These are phyloP conservation scores for Gambusia holbrooki DNA, from an alignment of 2,113 vertebrate genomes.

Conservation along the genomic window DNA sequence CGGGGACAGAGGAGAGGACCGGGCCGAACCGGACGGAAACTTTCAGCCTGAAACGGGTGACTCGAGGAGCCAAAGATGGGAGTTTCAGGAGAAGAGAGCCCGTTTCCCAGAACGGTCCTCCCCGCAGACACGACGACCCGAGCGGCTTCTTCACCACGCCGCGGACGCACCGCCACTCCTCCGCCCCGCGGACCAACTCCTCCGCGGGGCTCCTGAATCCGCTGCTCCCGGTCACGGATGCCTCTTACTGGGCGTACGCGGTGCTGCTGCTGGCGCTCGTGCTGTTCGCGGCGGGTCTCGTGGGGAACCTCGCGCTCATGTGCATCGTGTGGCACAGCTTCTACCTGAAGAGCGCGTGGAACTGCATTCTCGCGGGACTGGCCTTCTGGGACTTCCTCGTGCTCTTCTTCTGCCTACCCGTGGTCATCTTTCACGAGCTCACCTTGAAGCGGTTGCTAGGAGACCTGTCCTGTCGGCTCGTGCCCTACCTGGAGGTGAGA, in stretches of 20 bases:
- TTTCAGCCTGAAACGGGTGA: constrained; percentile 30
- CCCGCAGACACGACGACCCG: constrained; percentile 65
- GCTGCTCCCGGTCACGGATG: constrained; percentile 85
- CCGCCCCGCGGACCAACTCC: constrained; percentile 38
- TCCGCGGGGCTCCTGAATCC: constrained; percentile 81
- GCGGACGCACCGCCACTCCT: constrained; percentile 30
- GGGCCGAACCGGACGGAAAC: background rate
- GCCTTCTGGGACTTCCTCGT: constrained; percentile 95
- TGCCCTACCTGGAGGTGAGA: constrained; percentile 96
- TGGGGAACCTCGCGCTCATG: constrained; percentile 93
- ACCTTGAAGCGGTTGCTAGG: constrained; percentile 89
- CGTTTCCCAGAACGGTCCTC: constrained; percentile 59
- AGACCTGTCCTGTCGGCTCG: constrained; percentile 86
- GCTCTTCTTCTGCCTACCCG: constrained; percentile 93
- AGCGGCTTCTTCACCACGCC: constrained; percentile 75
- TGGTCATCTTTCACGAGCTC: constrained; percentile 93
- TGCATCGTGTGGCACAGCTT: constrained; percentile 95
- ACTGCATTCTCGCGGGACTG: constrained; percentile 91
- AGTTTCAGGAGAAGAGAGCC: constrained; percentile 61
- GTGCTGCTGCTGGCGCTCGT: constrained; percentile 89
- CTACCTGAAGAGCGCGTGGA: constrained; percentile 93
- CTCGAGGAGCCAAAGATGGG: constrained; percentile 77
- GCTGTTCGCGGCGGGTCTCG: constrained; percentile 88
- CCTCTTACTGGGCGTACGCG: constrained; percentile 87
- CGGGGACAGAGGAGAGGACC: background rate